These are phyloP conservation scores for Plestiodon gilberti DNA, from an alignment of 2,113 vertebrate species.

Conservation along the genomic window DNA sequence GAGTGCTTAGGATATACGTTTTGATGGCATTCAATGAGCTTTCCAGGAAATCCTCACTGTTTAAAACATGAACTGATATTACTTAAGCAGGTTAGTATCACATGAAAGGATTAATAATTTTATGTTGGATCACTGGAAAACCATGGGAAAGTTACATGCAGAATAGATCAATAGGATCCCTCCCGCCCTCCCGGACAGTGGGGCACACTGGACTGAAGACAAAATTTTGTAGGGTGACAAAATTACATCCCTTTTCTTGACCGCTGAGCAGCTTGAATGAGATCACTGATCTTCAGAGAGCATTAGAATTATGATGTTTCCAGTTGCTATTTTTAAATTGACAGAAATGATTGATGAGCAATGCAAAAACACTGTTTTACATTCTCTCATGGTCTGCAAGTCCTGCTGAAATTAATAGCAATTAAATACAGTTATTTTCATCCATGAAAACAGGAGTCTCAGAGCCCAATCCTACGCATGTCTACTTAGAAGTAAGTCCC, in stretches of 20 bases:
- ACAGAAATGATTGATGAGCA: too few relatives aligned
- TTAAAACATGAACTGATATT: constrained; percentile 12
- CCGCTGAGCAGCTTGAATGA: neutral
- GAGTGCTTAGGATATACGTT: neutral
- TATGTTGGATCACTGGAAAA: constrained; percentile 25
- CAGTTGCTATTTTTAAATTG: neutral
- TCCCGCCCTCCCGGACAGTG: too few relatives aligned
- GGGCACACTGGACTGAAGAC: neutral
- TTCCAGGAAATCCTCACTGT: constrained; percentile 4
- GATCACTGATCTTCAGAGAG: neutral
- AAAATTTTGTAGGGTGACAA: neutral
- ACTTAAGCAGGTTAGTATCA: neutral
- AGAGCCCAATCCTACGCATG: too few relatives aligned
- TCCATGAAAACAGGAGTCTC: too few relatives aligned
- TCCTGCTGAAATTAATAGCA: neutral
- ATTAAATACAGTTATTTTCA: too few relatives aligned
- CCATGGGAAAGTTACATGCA: constrained; percentile 16
- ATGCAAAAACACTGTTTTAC: neutral
- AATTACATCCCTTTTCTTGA: neutral
- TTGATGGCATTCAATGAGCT: neutral
- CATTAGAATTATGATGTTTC: neutral
- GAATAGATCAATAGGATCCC: neutral
- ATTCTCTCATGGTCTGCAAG: neutral
- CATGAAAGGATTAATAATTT: constrained; percentile 36
- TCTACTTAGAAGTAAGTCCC: too few relatives aligned